These are phyloP conservation scores for Poeciliopsis retropinna DNA, from an alignment of 2,113 vertebrate genomes.

Conservation along the genomic window DNA sequence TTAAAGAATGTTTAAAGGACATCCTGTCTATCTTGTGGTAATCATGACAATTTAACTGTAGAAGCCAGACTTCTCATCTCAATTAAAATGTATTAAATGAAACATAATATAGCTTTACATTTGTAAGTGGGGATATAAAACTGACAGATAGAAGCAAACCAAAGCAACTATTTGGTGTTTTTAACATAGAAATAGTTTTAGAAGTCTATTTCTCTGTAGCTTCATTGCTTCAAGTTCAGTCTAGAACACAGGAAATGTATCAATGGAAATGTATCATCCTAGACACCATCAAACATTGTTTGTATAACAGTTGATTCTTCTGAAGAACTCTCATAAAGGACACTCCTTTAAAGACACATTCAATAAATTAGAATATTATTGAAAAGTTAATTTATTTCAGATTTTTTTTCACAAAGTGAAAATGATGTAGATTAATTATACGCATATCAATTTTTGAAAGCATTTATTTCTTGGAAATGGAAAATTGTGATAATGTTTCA, in stretches of 20 bases:
- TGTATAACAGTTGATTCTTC: conserved; percentile 3
- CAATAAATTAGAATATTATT: too few species aligned
- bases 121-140: conserved; percentile 8
- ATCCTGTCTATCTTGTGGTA: background rate
- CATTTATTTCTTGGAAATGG: too few species aligned
- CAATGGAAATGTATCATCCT: too few species aligned
- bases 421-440: too few species aligned
- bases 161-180: conserved; percentile 4
- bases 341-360: background rate
- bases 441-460: too few species aligned
- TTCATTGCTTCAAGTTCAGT: background rate
- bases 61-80: background rate
- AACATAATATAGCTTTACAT: background rate
- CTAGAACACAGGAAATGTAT: too few species aligned
- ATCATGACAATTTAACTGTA: conserved; percentile 24
- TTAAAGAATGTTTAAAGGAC: conserved; percentile 9
- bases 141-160: conserved; percentile 17
- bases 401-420: too few species aligned
- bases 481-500: too few species aligned
- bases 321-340: background rate
- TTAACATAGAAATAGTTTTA: conserved; percentile 5
- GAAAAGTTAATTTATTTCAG: too few species aligned
- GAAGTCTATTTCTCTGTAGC: background rate
- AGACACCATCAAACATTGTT: background rate
- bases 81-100: too few species aligned